Evolutionary conservation across 2,797 vertebrate genomes (phyloP).

Genomic region (Limosa lapponica): DNA sequence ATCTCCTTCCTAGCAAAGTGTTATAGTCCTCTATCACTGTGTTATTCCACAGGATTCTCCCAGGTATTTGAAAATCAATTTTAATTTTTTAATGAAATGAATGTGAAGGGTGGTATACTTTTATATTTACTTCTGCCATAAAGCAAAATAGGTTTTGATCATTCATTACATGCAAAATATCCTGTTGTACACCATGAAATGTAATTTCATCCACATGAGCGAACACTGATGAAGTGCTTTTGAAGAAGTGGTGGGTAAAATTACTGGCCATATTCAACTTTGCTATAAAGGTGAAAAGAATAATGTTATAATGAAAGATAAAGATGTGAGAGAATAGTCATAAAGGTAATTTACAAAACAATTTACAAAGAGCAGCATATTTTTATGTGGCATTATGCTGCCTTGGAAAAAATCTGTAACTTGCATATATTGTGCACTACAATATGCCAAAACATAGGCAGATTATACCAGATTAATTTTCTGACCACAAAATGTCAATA

Average conservation of each 20-base stretch:
- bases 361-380: neutral
- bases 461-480: neutral
- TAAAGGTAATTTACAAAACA: neutral
- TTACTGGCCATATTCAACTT: constrained; percentile 11
- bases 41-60: neutral
- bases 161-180: constrained; percentile 28
- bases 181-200: constrained; percentile 4
- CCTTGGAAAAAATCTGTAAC: neutral
- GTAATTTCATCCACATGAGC: constrained; percentile 41
- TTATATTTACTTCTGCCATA: neutral
- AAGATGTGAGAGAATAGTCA: neutral
- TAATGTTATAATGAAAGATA: constrained; percentile 21
- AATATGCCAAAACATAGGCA: neutral
- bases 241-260: constrained; percentile 19
- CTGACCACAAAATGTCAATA: neutral
- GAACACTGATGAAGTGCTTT: constrained; percentile 26
- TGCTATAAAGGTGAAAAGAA: constrained; percentile 16
- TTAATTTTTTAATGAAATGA: neutral
- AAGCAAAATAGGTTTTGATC: neutral
- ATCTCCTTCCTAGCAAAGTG: neutral
- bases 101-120: neutral
- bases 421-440: accelerated
- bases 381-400: neutral
- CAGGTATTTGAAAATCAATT: constrained; percentile 8
- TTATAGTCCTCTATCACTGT: neutral